Percentiles rank a stretch among this genome's conserved stretches.
Conservation (phyloP, 2,113 vertebrate species). For the Serilophus lunatus region DNA sequence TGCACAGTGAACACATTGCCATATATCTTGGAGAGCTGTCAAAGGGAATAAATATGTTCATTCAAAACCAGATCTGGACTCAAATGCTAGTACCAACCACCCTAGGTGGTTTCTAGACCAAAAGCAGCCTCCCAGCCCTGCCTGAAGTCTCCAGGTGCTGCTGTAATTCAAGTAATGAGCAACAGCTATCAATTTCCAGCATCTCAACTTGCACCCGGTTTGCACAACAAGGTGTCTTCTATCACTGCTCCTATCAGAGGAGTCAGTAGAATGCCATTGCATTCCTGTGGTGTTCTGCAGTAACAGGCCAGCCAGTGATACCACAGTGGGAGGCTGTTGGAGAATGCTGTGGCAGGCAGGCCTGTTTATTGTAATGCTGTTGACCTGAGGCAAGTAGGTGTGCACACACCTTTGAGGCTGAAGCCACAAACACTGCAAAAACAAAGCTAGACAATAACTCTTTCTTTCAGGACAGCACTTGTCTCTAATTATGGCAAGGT, state of each 20-base stretch:
- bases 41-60: neutral
- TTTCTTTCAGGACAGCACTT: slow-evolving; percentile 53
- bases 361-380: slow-evolving; percentile 27
- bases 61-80: neutral
- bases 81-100: neutral
- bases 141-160: slow-evolving; percentile 1
- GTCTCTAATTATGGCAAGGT: slow-evolving; percentile 41
- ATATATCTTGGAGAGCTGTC: slow-evolving; percentile 81
- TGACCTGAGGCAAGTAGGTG: slow-evolving; percentile 27
- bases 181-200: neutral
- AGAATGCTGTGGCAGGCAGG: slow-evolving; percentile 2
- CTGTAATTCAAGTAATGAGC: neutral
- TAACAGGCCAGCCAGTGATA: neutral
- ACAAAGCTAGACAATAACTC: slow-evolving; percentile 22
- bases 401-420: neutral
- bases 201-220: slow-evolving; percentile 42
- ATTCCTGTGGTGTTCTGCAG: slow-evolving; percentile 55
- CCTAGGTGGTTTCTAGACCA: neutral
- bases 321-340: neutral
- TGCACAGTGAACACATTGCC: slow-evolving; percentile 80
- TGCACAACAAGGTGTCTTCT: slow-evolving; percentile 63
- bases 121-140: neutral
- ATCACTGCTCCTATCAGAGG: slow-evolving; percentile 18
- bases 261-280: neutral
- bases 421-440: slow-evolving; percentile 34